Conservation (phyloP, 2,113 vertebrate genomes). For the Trogon surrucura region DNA sequence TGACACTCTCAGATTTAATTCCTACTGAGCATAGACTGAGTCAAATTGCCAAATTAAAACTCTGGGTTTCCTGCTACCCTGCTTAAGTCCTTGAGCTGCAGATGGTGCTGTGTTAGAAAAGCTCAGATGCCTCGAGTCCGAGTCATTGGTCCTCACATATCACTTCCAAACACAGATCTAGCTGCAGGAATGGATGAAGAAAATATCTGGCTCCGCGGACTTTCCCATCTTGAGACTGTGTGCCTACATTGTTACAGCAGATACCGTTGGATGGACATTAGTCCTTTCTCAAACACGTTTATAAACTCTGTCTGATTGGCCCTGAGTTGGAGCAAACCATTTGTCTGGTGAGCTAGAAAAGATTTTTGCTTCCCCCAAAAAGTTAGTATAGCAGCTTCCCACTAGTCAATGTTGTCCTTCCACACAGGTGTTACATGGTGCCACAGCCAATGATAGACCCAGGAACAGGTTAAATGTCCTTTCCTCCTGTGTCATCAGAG, state of each 20-base stretch:
- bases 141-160: neutral
- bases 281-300: neutral
- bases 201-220: neutral
- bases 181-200: neutral
- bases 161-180: neutral
- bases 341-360: neutral
- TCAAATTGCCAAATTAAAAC: neutral
- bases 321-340: neutral
- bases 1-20: neutral
- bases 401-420: neutral
- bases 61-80: neutral
- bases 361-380: neutral
- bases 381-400: neutral
- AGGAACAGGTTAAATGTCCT: neutral
- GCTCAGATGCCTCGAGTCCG: neutral
- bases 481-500: neutral
- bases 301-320: neutral
- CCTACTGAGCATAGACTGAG: neutral
- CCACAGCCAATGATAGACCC: fast-evolving
- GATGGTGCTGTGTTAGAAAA: neutral
- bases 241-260: neutral
- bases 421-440: neutral
- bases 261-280: neutral
- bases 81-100: neutral
- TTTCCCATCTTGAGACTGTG: neutral